Conservation (phyloP, 2,888 invertebrate genomes). For the Scaptomyza cyrtandrae region DNA sequence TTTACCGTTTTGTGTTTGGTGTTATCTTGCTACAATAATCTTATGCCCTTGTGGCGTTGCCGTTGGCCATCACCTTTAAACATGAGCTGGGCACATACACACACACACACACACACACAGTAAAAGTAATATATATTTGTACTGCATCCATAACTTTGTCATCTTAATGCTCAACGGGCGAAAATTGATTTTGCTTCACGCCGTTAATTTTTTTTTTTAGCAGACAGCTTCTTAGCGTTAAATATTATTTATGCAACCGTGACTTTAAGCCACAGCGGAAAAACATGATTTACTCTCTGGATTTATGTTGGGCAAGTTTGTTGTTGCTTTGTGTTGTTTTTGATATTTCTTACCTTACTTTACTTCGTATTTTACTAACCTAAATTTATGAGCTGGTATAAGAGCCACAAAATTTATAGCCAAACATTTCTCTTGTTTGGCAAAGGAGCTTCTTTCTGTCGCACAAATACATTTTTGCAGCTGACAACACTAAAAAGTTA, state of each 20-base stretch:
- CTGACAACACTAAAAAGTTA: conserved; percentile 26
- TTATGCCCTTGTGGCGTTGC: conserved; percentile 60
- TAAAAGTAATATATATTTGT: neutral
- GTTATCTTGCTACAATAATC: conserved; percentile 53
- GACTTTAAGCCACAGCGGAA: conserved; percentile 48
- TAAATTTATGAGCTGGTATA: conserved; percentile 71
- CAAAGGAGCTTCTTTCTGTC: neutral
- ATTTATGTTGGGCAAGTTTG: conserved; percentile 55
- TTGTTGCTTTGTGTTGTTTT: conserved; percentile 7
- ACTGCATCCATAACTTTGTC: conserved; percentile 51
- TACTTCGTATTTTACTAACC: conserved; percentile 20
- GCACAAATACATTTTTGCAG: conserved; percentile 17
- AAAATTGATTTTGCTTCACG: conserved; percentile 67
- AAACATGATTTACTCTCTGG: conserved; percentile 67
- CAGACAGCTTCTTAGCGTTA: conserved; percentile 32
- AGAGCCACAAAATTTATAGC: conserved; percentile 67
- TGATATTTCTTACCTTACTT: conserved; percentile 1
- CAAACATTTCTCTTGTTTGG: conserved; percentile 46
- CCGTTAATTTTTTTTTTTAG: conserved; percentile 8
- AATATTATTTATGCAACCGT: conserved; percentile 66
- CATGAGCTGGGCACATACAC: too few relatives aligned
- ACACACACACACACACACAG: conserved; percentile 10
- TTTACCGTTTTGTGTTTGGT: conserved; percentile 21
- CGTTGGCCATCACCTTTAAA: conserved; percentile 42
- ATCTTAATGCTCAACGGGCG: conserved; percentile 33